phyloP scores from a whole-genome alignment of 2,797 vertebrate genomes.

The Malurus splendens region DNA sequence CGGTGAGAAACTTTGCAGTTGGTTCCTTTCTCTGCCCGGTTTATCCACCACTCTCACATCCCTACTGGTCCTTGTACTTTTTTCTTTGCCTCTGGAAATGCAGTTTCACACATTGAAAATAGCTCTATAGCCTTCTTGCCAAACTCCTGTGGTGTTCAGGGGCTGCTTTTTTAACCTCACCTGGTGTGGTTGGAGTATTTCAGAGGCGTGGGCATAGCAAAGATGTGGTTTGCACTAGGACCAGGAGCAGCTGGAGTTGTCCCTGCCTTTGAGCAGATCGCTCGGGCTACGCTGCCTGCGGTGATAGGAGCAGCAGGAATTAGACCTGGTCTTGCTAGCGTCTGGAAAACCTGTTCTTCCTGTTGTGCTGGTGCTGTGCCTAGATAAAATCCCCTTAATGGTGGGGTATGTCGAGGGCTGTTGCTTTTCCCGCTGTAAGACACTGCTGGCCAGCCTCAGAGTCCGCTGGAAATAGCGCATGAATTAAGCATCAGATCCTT shows the following conservation, averaged over 20 bases:
- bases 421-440: not conserved
- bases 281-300: not conserved
- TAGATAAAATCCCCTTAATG: accelerated
- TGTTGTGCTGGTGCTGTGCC: not conserved
- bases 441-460: not conserved
- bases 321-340: not conserved
- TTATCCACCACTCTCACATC: not conserved
- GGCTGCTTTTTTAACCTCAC: not conserved
- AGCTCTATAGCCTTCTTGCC: not conserved
- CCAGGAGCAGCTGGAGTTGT: not conserved
- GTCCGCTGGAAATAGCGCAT: not conserved
- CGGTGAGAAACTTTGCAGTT: not conserved
- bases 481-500: not conserved
- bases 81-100: not conserved
- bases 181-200: not conserved
- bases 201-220: not conserved
- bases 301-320: not conserved
- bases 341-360: not conserved
- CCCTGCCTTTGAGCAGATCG: not conserved
- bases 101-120: not conserved
- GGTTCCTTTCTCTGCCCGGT: not conserved
- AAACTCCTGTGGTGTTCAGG: not conserved
- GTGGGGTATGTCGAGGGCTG: not conserved
- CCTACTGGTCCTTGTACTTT: not conserved
- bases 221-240: not conserved